These are phyloP conservation scores for Centropyge bicolor DNA, from an alignment of 2,797 vertebrate genomes.

Conservation along the genomic window DNA sequence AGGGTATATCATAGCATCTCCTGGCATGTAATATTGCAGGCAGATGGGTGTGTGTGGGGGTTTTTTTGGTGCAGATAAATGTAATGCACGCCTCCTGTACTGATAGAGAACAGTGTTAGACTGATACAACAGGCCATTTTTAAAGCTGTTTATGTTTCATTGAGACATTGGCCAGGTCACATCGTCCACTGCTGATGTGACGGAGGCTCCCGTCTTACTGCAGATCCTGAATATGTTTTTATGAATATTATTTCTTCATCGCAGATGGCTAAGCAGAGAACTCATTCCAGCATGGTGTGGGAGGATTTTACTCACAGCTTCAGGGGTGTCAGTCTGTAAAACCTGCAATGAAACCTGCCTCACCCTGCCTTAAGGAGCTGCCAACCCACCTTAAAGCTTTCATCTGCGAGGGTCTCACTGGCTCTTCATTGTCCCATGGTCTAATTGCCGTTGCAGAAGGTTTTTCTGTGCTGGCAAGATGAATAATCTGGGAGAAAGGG, in stretches of 20 bases:
- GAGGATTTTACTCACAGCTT: constrained; percentile 71
- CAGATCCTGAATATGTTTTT: constrained; percentile 54
- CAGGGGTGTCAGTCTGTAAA: constrained; percentile 72
- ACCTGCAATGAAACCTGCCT: constrained; percentile 65
- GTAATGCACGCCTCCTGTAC: constrained; percentile 41
- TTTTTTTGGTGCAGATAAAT: constrained; percentile 47
- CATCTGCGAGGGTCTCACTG: constrained; percentile 55
- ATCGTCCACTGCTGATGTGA: constrained; percentile 42
- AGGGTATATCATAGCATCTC: constrained; percentile 63
- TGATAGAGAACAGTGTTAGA: constrained; percentile 38
- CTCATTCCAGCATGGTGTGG: constrained; percentile 56
- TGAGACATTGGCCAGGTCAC: constrained; percentile 35
- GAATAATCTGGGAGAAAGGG: constrained; percentile 34
- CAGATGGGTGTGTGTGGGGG: constrained; percentile 49
- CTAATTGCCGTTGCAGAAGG: constrained; percentile 53
- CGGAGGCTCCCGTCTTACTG: constrained; percentile 16
- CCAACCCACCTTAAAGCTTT: constrained; percentile 68
- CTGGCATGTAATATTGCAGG: constrained; percentile 58
- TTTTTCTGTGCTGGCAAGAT: constrained; percentile 51
- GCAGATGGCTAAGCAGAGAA: constrained; percentile 55
- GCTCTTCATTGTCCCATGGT: constrained; percentile 45
- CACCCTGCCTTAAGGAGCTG: constrained; percentile 66
- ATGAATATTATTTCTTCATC: constrained; percentile 55
- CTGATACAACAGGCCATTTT: constrained; percentile 37
- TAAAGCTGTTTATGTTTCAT: constrained; percentile 59